Evolutionary conservation across 2,888 invertebrate species (phyloP).

Genomic region (Stramonita haemastoma): DNA sequence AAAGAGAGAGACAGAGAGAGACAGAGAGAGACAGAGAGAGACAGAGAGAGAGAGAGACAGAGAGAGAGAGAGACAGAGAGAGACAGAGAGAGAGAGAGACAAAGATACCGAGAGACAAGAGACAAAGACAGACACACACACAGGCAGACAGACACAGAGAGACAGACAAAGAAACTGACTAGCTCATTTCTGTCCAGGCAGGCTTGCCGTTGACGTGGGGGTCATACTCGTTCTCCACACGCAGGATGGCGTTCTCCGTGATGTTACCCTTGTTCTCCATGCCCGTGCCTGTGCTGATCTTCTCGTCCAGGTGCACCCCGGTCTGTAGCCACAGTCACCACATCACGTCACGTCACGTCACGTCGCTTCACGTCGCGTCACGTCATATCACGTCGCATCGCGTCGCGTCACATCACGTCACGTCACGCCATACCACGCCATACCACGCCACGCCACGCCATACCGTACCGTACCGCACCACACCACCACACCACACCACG

Average conservation of each 20-base stretch:
- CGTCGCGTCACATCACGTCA: too few species aligned
- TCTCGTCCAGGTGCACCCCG: constrained; percentile 18
- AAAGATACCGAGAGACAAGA: too few species aligned
- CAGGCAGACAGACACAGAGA: too few species aligned
- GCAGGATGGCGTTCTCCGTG: not conserved
- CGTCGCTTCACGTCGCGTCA: too few species aligned
- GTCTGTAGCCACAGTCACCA: not conserved
- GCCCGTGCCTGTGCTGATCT: constrained; percentile 3
- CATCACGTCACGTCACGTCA: not conserved
- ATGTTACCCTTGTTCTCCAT: not conserved
- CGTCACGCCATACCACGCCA: not conserved
- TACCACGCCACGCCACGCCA: too few species aligned
- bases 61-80: not conserved
- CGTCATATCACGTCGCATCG: too few species aligned
- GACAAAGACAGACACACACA: too few species aligned
- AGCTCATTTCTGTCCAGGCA: constrained; percentile 1
- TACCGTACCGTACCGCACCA: too few species aligned
- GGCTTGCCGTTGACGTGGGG: not conserved
- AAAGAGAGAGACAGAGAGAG: too few species aligned
- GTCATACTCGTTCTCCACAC: constrained; percentile 3
- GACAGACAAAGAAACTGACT: constrained; percentile 1
- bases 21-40: too few species aligned
- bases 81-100: not conserved
- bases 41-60: not conserved
- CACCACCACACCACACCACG: too few species aligned